These are phyloP conservation scores for Argynnis bischoffii DNA, from an alignment of 2,888 invertebrate genomes.

Conservation along the genomic window DNA sequence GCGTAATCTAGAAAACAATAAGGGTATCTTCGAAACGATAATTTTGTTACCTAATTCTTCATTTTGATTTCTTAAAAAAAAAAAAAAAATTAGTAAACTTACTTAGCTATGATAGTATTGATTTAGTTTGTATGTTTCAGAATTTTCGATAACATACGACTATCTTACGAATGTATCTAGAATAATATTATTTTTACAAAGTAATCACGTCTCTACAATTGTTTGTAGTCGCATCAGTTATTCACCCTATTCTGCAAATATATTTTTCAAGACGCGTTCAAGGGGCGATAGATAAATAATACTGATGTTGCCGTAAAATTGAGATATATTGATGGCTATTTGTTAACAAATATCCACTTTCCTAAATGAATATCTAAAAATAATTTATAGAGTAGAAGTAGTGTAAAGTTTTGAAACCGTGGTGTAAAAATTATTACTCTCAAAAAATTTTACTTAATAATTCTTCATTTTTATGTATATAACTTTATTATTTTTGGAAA, in stretches of 20 bases:
- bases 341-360: constrained; percentile 11
- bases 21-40: too few species aligned
- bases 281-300: constrained; percentile 61
- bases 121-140: not conserved
- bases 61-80: too few species aligned
- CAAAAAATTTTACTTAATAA: too few species aligned
- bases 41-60: too few species aligned
- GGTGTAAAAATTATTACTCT: too few species aligned
- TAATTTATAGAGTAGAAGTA: not conserved
- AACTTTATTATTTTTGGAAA: too few species aligned
- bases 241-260: constrained; percentile 64
- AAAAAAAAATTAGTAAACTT: too few species aligned
- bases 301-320: constrained; percentile 62
- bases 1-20: too few species aligned
- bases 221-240: constrained; percentile 58
- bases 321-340: constrained; percentile 57
- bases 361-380: not conserved
- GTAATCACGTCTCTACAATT: constrained; percentile 44
- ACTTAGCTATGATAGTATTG: too few species aligned
- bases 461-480: too few species aligned
- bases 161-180: constrained; percentile 38
- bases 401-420: too few species aligned
- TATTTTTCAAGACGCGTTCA: constrained; percentile 58
- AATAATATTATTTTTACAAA: constrained; percentile 56
- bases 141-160: not conserved